Evolutionary conservation across 2,797 vertebrate species (phyloP).

Genomic region (Bradypodion ventrale): DNA sequence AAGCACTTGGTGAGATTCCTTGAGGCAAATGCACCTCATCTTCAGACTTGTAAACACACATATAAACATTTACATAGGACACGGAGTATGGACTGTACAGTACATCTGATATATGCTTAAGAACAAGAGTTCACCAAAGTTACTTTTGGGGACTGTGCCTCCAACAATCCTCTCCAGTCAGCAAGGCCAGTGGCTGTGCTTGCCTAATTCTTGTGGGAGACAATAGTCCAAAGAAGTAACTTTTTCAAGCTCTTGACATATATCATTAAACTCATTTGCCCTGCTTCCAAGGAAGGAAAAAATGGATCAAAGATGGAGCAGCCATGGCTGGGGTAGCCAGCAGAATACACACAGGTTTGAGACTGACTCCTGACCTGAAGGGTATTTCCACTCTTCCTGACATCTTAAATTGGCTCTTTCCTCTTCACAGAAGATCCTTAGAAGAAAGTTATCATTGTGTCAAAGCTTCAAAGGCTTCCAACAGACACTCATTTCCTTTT

Average conservation of each 20-base stretch:
- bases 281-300: neutral
- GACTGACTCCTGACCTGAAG: slow-evolving; percentile 49
- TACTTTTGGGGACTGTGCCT: too few species aligned
- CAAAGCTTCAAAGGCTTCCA: slow-evolving; percentile 43
- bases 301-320: neutral
- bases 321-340: neutral
- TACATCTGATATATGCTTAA: neutral
- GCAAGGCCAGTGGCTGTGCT: too few species aligned
- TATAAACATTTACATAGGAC: neutral
- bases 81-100: too few species aligned
- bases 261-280: neutral
- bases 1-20: neutral
- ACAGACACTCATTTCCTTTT: slow-evolving; percentile 56
- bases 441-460: slow-evolving; percentile 45
- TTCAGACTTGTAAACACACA: neutral
- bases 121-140: too few species aligned
- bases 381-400: slow-evolving; percentile 41
- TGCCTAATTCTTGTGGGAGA: too few species aligned
- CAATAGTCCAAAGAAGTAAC: too few species aligned
- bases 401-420: neutral
- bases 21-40: neutral
- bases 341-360: neutral
- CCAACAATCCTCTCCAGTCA: too few species aligned
- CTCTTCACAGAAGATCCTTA: slow-evolving; percentile 42
- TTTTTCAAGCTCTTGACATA: too few species aligned